These are phyloP conservation scores for Eulemur coronatus DNA, from an alignment of 2,797 vertebrate genomes.

Conservation along the genomic window DNA sequence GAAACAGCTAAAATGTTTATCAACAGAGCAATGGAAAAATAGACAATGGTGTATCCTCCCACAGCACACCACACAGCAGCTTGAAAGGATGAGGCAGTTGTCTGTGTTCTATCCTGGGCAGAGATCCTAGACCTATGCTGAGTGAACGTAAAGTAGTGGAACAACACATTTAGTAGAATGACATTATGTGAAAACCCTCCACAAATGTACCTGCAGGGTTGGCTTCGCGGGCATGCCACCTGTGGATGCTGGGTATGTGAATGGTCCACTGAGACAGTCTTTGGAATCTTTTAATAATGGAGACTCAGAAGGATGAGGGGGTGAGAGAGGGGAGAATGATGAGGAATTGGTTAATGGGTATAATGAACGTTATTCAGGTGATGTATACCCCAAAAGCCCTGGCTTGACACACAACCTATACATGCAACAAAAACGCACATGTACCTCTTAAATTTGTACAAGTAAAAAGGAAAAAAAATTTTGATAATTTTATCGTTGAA, in stretches of 20 bases:
- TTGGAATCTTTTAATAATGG: background rate
- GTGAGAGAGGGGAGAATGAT: background rate
- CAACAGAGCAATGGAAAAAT: background rate
- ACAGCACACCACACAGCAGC: fast-evolving
- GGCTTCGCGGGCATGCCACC: background rate
- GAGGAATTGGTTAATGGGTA: background rate
- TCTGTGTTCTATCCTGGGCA: fast-evolving
- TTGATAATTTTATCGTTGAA: background rate
- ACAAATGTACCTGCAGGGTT: background rate
- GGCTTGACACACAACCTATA: background rate
- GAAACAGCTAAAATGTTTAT: background rate
- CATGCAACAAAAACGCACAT: background rate
- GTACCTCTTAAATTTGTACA: background rate
- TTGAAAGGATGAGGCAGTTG: background rate
- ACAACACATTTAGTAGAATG: too few relatives aligned
- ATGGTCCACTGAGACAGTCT: background rate
- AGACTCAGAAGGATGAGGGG: background rate
- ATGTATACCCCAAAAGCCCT: background rate
- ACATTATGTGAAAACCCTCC: background rate
- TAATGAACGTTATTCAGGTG: background rate
- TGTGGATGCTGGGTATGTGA: background rate
- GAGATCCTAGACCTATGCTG: background rate
- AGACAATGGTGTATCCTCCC: background rate
- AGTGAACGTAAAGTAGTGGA: background rate
- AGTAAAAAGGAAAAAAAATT: background rate